Evolutionary conservation across 2,888 invertebrate species (phyloP).

Genomic region (Ectropis crepuscularia): DNA sequence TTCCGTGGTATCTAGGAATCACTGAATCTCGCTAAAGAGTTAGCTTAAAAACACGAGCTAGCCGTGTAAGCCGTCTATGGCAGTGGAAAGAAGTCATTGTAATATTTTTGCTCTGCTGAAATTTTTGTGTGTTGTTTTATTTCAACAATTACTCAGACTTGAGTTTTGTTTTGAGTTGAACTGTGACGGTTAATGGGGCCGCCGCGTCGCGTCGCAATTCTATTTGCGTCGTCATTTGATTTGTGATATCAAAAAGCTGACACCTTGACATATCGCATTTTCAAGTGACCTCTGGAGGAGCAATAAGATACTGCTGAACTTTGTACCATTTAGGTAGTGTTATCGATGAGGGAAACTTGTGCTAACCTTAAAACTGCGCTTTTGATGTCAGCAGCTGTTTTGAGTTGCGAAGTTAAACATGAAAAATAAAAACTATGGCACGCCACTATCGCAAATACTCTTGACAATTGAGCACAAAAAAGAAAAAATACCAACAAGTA

Average conservation of each 20-base stretch:
- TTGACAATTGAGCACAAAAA: too few species aligned
- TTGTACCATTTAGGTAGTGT: constrained; percentile 5
- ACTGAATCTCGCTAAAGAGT: too few species aligned
- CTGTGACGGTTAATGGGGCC: constrained; percentile 11
- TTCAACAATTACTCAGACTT: too few species aligned
- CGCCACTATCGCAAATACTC: neutral
- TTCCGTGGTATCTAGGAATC: too few species aligned
- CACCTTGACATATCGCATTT: constrained; percentile 11
- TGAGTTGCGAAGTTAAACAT: neutral
- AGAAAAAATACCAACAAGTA: too few species aligned
- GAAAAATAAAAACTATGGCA: neutral
- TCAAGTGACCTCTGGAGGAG: constrained; percentile 18
- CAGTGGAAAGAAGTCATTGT: too few species aligned
- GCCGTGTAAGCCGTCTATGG: too few species aligned
- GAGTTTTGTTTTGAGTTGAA: constrained; percentile 1
- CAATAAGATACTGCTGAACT: constrained; percentile 6
- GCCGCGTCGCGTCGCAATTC: constrained; percentile 3
- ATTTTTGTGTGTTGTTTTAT: too few species aligned
- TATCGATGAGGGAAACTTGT: constrained; percentile 1
- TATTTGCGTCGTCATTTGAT: constrained; percentile 6
- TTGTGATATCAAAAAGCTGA: constrained; percentile 10
- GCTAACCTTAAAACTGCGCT: constrained; percentile 3
- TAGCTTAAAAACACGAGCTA: too few species aligned
- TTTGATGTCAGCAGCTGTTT: neutral
- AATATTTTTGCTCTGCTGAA: too few species aligned